Conservation (phyloP, 2,797 vertebrate genomes). For the Graptemys geographica region DNA sequence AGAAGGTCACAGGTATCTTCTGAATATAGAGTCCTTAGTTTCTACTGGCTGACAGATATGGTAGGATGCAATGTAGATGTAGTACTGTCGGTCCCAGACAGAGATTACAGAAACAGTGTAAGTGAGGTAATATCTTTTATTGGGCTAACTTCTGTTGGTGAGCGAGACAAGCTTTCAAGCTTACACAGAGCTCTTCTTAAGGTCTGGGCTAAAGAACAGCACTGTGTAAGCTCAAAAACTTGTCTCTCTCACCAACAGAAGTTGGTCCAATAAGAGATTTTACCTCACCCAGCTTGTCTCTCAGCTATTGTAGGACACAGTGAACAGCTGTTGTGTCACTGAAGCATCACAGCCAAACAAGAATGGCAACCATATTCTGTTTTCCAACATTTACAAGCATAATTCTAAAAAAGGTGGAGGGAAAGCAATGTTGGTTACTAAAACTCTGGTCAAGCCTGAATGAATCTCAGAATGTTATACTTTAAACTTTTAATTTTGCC, state of each 20-base stretch:
- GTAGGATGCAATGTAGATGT: neutral
- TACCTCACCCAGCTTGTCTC: neutral
- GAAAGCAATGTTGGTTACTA: neutral
- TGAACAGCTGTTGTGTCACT: neutral
- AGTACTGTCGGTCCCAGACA: neutral
- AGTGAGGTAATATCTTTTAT: neutral
- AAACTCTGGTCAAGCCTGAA: neutral
- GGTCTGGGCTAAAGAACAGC: too few relatives aligned
- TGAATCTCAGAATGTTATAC: neutral
- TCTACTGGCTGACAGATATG: neutral
- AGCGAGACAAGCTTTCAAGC: too few relatives aligned
- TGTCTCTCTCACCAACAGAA: too few relatives aligned
- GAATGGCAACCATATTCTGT: accelerated
- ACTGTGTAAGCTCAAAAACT: too few relatives aligned
- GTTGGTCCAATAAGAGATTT: too few relatives aligned
- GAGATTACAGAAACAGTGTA: neutral
- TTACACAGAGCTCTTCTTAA: too few relatives aligned
- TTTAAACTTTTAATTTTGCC: neutral
- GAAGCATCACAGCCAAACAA: neutral
- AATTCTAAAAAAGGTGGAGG: neutral
- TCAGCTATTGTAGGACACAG: neutral
- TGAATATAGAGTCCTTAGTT: neutral
- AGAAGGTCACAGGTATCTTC: neutral
- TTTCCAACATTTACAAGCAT: neutral
- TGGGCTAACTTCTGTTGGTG: too few relatives aligned